Evolutionary conservation across 2,797 vertebrate species (phyloP).

Genomic region (Chrysocyon brachyurus): DNA sequence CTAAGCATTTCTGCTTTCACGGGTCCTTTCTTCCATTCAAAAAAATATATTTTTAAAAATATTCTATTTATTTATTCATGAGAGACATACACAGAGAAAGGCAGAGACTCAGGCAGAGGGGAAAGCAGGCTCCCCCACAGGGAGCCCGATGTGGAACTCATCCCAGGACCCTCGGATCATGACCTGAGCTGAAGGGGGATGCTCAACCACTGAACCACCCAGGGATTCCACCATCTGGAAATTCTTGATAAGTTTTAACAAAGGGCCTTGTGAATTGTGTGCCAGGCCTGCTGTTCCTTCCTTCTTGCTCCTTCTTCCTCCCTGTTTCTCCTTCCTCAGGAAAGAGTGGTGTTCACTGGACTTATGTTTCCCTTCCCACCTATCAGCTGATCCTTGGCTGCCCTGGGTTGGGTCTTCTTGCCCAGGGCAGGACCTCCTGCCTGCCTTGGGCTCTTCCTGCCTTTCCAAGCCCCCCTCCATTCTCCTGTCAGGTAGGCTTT

Average conservation of each 20-base stretch:
- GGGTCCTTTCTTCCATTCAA: background rate
- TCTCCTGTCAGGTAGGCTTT: background rate
- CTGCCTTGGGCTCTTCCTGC: background rate
- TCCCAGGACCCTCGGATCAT: too few relatives aligned
- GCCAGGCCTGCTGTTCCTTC: background rate
- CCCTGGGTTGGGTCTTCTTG: background rate
- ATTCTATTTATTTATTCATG: too few relatives aligned
- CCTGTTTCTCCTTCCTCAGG: background rate
- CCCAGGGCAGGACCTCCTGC: background rate
- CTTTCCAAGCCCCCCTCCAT: background rate
- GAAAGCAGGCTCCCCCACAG: too few relatives aligned
- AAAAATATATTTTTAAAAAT: background rate
- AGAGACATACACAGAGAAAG: too few relatives aligned
- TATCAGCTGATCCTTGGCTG: background rate
- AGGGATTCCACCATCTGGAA: background rate
- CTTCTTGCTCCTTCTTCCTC: background rate
- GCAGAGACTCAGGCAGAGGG: too few relatives aligned
- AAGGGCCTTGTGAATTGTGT: background rate
- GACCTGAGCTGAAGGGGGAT: too few relatives aligned
- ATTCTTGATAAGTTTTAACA: background rate
- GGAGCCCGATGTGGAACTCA: too few relatives aligned
- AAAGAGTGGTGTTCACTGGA: background rate
- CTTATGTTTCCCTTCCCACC: background rate
- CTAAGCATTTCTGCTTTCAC: background rate
- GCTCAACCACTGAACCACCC: too few relatives aligned